These are phyloP conservation scores for Drosophila virilis DNA, from an alignment of 1,140 invertebrate genomes.

Conservation along the genomic window DNA sequence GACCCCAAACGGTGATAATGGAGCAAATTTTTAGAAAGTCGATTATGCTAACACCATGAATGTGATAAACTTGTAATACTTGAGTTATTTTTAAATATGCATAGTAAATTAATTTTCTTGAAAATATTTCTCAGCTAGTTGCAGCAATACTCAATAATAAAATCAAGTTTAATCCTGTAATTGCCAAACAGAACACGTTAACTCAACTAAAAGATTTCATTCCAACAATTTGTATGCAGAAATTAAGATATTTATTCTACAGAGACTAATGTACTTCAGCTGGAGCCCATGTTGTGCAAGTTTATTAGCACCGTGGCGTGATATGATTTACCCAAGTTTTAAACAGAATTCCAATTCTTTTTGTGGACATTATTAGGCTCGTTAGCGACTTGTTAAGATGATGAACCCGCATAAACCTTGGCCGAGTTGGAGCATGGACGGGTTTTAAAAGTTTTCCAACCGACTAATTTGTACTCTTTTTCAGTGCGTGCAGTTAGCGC, in stretches of 20 bases:
- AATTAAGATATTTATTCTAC: background rate
- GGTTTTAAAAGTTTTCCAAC: slow-evolving; percentile 14
- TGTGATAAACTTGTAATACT: slow-evolving; percentile 32
- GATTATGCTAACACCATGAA: slow-evolving; percentile 10
- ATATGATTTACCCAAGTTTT: slow-evolving; percentile 11
- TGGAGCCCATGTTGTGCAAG: too few relatives aligned
- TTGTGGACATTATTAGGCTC: slow-evolving; percentile 22
- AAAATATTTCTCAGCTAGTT: background rate
- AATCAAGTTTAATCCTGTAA: background rate
- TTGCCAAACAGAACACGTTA: too few relatives aligned
- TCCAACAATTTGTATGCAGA: too few relatives aligned
- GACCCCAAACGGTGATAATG: too few relatives aligned
- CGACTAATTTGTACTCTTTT: slow-evolving; percentile 69
- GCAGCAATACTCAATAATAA: background rate
- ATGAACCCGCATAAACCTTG: slow-evolving; percentile 44
- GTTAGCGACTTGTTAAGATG: slow-evolving; percentile 39
- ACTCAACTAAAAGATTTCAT: too few relatives aligned
- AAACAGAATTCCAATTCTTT: slow-evolving; percentile 7
- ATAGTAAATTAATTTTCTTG: background rate
- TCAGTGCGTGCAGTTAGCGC: slow-evolving; percentile 9
- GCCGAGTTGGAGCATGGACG: slow-evolving; percentile 23
- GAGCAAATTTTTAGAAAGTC: too few relatives aligned
- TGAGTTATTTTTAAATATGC: slow-evolving; percentile 14
- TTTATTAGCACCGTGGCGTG: slow-evolving; percentile 32
- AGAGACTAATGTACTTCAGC: background rate